Base-by-base conservation (phyloP, 2,113 vertebrate genomes). In the Perognathus longimembris region DNA sequence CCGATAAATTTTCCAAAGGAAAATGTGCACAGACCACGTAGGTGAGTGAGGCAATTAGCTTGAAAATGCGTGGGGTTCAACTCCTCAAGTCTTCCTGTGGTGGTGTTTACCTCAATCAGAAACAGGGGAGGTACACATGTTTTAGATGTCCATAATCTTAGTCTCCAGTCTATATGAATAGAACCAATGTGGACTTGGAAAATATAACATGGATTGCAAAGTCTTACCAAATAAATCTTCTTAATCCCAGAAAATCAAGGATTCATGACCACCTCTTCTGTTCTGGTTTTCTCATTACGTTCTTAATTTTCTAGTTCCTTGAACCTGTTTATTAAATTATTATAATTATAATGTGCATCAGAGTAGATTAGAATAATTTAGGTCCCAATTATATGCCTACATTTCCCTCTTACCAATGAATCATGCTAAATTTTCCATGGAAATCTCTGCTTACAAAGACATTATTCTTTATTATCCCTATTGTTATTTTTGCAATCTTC, bases 171-270 rank as follows among this genome's bases (percentile, higher is more conserved):
- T 26, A 71, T 34, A 71, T 9, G 79, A 67, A 30, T 59, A 88
- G 89, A 85, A 85, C 86, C 30, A 73, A 85, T 74, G 15, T 32
- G 84, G 77, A 81, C 84, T 87, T 89, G 76, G 12, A 84, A 95
- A 85, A 88, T 4, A 15, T 26, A 67, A 89, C 94, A 90, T 91
- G 91, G 42, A 95, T 87, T 59, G 40, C 45, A 73, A 86, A 71
- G 26, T 61, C 40, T 71, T 64, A 3, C 21, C 63, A 94, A 87
- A 69, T 84, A 42, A 89, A 92, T 64, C 66, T 79, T 75, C 42
- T 10, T 57, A 76, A 50, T 20, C 75, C 42, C 67, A 70, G 2
- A 32, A 70, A 88, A 66, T 22, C 84, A 90, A 74, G 36, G 28
- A 40, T 90, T 73, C 0, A 0, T 73, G 17, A 81, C 73, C 57